phyloP scores from a whole-genome alignment of 2,113 vertebrate species.

The Naja naja region DNA sequence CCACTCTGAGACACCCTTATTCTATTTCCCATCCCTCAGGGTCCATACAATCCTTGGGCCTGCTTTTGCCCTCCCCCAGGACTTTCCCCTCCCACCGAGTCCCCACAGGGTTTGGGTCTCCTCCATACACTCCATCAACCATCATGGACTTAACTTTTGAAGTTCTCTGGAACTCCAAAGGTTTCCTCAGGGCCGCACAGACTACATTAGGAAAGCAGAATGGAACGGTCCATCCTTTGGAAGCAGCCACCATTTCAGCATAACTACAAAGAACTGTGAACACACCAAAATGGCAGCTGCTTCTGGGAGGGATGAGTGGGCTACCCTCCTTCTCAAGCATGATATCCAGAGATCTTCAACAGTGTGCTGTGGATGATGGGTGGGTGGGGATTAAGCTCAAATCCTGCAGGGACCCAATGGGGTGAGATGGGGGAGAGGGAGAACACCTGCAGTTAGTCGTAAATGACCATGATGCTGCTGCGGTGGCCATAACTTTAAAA shows the following conservation, averaged over 20 bases:
- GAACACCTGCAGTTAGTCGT: background rate
- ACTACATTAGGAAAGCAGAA: background rate
- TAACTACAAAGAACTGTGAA: background rate
- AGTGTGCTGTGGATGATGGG: background rate
- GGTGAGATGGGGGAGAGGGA: background rate
- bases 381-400: too few relatives aligned
- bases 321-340: background rate
- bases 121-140: too few relatives aligned
- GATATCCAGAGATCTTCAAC: background rate
- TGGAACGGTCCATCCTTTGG: background rate
- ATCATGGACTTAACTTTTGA: too few relatives aligned
- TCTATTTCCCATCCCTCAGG: too few relatives aligned
- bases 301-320: background rate
- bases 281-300: background rate
- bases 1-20: too few relatives aligned
- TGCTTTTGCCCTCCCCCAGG: too few relatives aligned
- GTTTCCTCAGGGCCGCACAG: too few relatives aligned
- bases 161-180: too few relatives aligned
- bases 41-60: too few relatives aligned
- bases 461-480: background rate
- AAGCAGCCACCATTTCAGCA: background rate
- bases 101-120: too few relatives aligned
- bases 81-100: too few relatives aligned
- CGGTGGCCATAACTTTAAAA: background rate
- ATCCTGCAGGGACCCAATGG: too few relatives aligned